These are phyloP conservation scores for Megalops atlanticus DNA, from an alignment of 2,113 vertebrate species.

Conservation along the genomic window DNA sequence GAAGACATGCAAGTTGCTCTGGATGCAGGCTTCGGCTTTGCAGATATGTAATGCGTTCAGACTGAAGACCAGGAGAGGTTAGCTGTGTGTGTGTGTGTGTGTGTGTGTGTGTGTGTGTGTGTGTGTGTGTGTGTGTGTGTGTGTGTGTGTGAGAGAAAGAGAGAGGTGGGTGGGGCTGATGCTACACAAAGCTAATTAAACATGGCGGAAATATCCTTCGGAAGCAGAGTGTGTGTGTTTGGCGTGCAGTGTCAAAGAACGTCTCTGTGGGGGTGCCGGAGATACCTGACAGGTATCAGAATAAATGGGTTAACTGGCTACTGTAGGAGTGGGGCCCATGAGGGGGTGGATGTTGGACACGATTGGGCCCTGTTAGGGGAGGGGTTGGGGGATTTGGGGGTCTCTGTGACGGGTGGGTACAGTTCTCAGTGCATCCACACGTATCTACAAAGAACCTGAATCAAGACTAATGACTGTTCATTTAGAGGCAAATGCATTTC, in stretches of 20 bases:
- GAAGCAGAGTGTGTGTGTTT: conserved; percentile 1
- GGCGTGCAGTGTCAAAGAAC: conserved; percentile 13
- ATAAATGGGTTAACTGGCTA: no score
- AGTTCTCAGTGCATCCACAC: conserved; percentile 61
- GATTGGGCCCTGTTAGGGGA: not conserved
- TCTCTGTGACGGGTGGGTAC: conserved; percentile 44
- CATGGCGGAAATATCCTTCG: no score
- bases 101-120: conserved; percentile 7
- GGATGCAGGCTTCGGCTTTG: no score
- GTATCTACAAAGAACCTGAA: conserved; percentile 57
- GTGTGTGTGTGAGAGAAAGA: not conserved
- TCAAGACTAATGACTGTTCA: conserved; percentile 72
- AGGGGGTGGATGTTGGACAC: no score
- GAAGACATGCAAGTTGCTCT: no score
- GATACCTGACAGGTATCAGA: no score
- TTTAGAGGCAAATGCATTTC: conserved; percentile 63
- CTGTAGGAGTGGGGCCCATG: no score
- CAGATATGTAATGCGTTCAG: no score
- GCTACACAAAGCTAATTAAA: no score
- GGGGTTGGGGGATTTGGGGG: not conserved
- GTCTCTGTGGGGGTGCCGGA: not conserved
- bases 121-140: conserved; percentile 17
- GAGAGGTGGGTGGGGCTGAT: no score
- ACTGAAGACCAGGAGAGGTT: no score
- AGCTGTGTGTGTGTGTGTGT: no score